phyloP scores from a whole-genome alignment of 2,888 invertebrate species.

The Scotopteryx bipunctaria region DNA sequence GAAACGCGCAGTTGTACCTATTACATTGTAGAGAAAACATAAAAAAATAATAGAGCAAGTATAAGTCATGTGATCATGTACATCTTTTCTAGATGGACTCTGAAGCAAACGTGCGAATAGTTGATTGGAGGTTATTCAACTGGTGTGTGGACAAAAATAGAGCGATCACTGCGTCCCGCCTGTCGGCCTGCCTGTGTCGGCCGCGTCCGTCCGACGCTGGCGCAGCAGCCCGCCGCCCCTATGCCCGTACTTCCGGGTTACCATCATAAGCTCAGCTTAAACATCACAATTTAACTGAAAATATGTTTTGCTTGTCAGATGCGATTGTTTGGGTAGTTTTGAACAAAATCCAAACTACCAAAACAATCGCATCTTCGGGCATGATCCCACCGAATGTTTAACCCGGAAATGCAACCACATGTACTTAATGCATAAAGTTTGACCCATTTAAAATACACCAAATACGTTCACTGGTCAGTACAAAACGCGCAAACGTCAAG shows the following conservation, averaged over 20 bases:
- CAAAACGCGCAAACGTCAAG: conserved; percentile 36
- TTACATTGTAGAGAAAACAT: conserved; percentile 4
- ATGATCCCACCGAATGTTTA: neutral
- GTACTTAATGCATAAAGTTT: neutral
- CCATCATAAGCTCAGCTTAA: too few species aligned
- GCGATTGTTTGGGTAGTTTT: too few species aligned
- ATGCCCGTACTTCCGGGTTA: conserved; percentile 66
- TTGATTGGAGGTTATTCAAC: conserved; percentile 84
- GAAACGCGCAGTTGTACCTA: conserved; percentile 10
- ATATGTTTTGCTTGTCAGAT: too few species aligned
- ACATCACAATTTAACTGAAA: too few species aligned
- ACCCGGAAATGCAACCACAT: neutral
- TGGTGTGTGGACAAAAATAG: conserved; percentile 78
- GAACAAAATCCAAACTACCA: too few species aligned
- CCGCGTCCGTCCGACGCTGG: conserved; percentile 47
- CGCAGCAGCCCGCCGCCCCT: conserved; percentile 47
- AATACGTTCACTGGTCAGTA: conserved; percentile 51
- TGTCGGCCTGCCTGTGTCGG: conserved; percentile 49
- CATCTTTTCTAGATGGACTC: conserved; percentile 54
- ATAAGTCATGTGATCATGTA: conserved; percentile 45
- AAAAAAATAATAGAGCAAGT: conserved; percentile 21
- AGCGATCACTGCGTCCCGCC: conserved; percentile 64
- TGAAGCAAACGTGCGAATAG: conserved; percentile 77
- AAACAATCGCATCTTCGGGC: too few species aligned
- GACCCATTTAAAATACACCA: conserved; percentile 33